Evolutionary conservation across 2,888 invertebrate genomes (phyloP).

Genomic region (Muschampia plurimacula): DNA sequence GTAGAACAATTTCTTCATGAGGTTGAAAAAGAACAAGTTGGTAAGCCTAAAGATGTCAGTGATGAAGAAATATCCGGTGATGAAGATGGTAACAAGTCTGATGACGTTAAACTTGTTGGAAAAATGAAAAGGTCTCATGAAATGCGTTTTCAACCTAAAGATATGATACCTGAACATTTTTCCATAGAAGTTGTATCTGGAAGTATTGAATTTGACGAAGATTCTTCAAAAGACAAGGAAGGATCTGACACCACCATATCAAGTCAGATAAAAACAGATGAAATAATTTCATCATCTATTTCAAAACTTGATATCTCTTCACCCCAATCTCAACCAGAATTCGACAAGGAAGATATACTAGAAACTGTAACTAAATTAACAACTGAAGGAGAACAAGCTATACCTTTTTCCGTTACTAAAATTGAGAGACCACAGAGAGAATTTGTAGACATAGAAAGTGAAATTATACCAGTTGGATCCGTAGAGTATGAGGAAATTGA

Average conservation of each 20-base stretch:
- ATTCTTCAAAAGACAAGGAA: constrained; percentile 73
- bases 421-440: constrained; percentile 69
- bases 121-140: constrained; percentile 96
- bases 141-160: constrained; percentile 93
- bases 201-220: constrained; percentile 74
- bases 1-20: constrained; percentile 83
- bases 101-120: constrained; percentile 84
- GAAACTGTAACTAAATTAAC: constrained; percentile 60
- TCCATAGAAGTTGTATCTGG: constrained; percentile 72
- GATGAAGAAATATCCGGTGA: constrained; percentile 85
- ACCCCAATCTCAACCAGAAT: constrained; percentile 65
- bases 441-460: constrained; percentile 80
- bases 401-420: constrained; percentile 74
- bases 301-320: constrained; percentile 75
- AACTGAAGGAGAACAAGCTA: constrained; percentile 58
- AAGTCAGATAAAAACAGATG: constrained; percentile 78
- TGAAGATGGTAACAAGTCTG: constrained; percentile 79
- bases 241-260: constrained; percentile 78
- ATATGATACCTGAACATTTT: constrained; percentile 81
- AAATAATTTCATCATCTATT: constrained; percentile 75
- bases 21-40: constrained; percentile 61
- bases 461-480: constrained; percentile 79
- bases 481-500: constrained; percentile 76
- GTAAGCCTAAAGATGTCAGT: constrained; percentile 76
- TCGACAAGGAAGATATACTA: constrained; percentile 60